Percentiles rank a stretch among this genome's conserved stretches.
Evolutionary conservation across 2,797 vertebrate species (phyloP).

Genomic region (Sciurus vulgaris): DNA sequence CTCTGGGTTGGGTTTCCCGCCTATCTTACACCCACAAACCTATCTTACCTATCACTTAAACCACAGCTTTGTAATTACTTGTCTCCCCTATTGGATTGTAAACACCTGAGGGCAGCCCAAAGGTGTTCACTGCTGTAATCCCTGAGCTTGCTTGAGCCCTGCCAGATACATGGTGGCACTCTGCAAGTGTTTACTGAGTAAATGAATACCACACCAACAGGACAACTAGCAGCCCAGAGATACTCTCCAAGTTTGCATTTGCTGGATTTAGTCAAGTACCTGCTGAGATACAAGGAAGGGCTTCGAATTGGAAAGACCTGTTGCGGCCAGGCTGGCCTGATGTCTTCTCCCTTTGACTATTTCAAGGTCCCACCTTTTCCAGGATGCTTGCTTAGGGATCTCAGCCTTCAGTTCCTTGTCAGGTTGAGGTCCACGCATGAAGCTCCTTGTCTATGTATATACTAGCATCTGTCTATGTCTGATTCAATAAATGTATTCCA

Average conservation of each 20-base stretch:
- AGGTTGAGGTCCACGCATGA: neutral
- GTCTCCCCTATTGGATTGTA: neutral
- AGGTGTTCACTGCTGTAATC: fast-evolving
- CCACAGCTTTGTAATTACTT: neutral
- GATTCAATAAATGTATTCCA: conserved; percentile 7
- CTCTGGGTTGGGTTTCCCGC: neutral
- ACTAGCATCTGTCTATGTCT: neutral
- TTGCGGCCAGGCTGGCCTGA: neutral
- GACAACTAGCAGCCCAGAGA: neutral
- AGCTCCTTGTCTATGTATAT: neutral
- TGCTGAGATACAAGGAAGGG: neutral
- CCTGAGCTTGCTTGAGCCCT: neutral
- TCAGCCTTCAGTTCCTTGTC: too few species aligned
- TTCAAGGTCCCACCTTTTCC: neutral
- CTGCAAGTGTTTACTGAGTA: neutral
- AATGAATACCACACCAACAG: neutral
- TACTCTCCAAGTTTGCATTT: neutral
- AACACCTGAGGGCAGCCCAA: neutral
- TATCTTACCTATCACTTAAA: neutral
- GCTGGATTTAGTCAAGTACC: neutral
- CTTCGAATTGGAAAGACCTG: neutral
- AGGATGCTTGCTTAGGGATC: neutral
- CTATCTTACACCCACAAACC: neutral
- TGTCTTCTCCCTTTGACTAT: neutral
- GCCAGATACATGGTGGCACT: neutral